A percentile compares a stretch with the other conserved stretches of the same genome.
These are phyloP conservation scores for Atethmia centrago DNA, from an alignment of 2,888 invertebrate genomes.

Conservation along the genomic window DNA sequence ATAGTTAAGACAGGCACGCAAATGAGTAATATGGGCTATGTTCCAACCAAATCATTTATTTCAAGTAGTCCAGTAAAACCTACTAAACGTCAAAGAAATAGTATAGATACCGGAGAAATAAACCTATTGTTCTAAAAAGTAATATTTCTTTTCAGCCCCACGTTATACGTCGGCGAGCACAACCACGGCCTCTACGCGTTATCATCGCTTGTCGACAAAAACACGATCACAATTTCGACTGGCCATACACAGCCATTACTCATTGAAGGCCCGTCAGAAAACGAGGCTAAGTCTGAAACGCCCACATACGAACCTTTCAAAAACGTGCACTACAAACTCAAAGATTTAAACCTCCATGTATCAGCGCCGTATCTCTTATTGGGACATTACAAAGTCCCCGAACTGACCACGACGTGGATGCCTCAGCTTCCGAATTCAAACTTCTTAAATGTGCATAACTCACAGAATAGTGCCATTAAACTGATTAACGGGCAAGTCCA, in stretches of 20 bases:
- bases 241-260: slow-evolving; percentile 93
- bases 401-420: slow-evolving; percentile 88
- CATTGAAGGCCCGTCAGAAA: slow-evolving; percentile 92
- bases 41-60: not conserved
- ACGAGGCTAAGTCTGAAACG: slow-evolving; percentile 72
- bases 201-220: slow-evolving; percentile 97
- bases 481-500: slow-evolving; percentile 85
- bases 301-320: slow-evolving; percentile 87
- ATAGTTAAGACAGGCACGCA: not conserved
- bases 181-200: slow-evolving; percentile 97
- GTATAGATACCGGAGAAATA: not conserved
- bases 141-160: slow-evolving; percentile 92
- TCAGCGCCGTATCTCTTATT: slow-evolving; percentile 87
- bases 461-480: slow-evolving; percentile 76
- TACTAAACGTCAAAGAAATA: not conserved
- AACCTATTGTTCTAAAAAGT: not conserved
- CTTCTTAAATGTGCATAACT: slow-evolving; percentile 75
- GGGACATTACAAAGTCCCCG: slow-evolving; percentile 94
- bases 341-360: slow-evolving; percentile 84
- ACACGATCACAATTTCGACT: slow-evolving; percentile 95
- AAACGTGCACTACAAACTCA: slow-evolving; percentile 86
- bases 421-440: slow-evolving; percentile 83
- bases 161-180: slow-evolving; percentile 97
- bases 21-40: not conserved
- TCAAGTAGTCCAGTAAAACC: not conserved